A percentile compares a stretch with the other conserved stretches of the same genome.
Conservation (phyloP, 2,888 invertebrate genomes). For the Carpatolechia fugitivella region DNA sequence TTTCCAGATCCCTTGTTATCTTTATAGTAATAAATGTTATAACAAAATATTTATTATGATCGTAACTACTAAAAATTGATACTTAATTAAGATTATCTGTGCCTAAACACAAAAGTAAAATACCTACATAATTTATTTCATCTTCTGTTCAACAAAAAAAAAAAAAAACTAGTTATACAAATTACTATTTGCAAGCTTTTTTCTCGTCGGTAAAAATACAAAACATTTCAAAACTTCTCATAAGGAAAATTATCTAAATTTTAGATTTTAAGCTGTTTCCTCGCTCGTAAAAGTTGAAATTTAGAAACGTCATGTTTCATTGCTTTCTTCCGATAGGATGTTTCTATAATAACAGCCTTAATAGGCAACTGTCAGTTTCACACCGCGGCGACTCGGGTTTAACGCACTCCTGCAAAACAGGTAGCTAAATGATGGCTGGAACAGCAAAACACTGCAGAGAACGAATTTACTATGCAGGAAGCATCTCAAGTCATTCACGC, state of each 20-base stretch:
- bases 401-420: slow-evolving; percentile 44
- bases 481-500: not conserved
- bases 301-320: slow-evolving; percentile 14
- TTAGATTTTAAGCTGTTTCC: not conserved
- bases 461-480: slow-evolving; percentile 31
- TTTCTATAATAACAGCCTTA: slow-evolving; percentile 12
- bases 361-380: slow-evolving; percentile 12
- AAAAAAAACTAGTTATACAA: too few species aligned
- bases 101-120: too few species aligned
- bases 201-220: not conserved
- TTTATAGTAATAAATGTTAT: too few species aligned
- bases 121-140: too few species aligned
- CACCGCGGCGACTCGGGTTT: slow-evolving; percentile 29
- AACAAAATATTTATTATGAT: too few species aligned
- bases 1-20: too few species aligned
- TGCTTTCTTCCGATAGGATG: slow-evolving; percentile 12
- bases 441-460: slow-evolving; percentile 37
- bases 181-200: not conserved
- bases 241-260: too few species aligned
- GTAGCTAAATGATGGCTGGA: slow-evolving; percentile 42
- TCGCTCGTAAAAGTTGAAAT: slow-evolving; percentile 2
- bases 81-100: too few species aligned
- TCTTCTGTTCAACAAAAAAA: too few species aligned
- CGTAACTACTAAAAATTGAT: too few species aligned
- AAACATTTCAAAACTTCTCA: not conserved